A percentile compares a stretch with the other conserved stretches of the same genome.
phyloP scores from a whole-genome alignment of 1,140 invertebrate species.

The Pogonomyrmex californicus region DNA sequence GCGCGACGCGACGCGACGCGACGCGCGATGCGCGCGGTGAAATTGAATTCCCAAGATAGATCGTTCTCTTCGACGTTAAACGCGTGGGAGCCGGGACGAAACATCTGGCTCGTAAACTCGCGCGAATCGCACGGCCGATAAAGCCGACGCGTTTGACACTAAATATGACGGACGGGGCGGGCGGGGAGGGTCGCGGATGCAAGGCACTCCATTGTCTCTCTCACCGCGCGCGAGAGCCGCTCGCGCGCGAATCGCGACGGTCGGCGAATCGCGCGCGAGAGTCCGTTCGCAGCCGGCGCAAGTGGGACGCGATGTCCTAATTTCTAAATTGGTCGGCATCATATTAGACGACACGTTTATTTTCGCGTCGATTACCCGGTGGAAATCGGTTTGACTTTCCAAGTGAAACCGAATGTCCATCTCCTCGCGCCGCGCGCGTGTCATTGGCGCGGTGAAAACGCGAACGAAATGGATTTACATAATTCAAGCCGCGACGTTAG shows the following conservation, averaged over 20 bases:
- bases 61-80: conserved; percentile 17
- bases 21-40: conserved; percentile 8
- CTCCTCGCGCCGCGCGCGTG: neutral
- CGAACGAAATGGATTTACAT: conserved; percentile 56
- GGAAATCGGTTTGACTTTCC: conserved; percentile 62
- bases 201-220: neutral
- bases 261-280: neutral
- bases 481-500: conserved; percentile 42
- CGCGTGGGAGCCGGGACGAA: neutral
- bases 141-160: conserved; percentile 4
- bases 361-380: conserved; percentile 42
- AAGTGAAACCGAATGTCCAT: conserved; percentile 50
- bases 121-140: conserved; percentile 20
- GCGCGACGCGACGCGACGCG: conserved; percentile 9
- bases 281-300: neutral
- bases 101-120: conserved; percentile 47
- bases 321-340: conserved; percentile 54
- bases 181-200: neutral
- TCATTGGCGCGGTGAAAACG: conserved; percentile 55
- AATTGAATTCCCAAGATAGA: conserved; percentile 50
- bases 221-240: neutral
- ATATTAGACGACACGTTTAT: conserved; percentile 50
- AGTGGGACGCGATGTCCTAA: conserved; percentile 57
- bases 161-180: neutral
- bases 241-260: neutral